phyloP scores from a whole-genome alignment of 2,113 vertebrate genomes.

The Alligator sinensis region DNA sequence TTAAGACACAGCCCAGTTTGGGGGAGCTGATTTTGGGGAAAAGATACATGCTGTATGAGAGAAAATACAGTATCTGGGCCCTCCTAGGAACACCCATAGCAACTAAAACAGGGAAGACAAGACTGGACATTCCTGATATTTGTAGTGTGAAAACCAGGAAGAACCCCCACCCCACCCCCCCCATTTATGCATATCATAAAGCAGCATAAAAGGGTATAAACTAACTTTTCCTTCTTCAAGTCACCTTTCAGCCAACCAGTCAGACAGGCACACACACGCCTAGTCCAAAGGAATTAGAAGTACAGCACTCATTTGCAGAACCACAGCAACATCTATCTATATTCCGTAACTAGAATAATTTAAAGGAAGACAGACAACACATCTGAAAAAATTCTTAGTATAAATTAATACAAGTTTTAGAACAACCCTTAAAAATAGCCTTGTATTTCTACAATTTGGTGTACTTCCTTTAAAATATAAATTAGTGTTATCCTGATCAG shows the following conservation, averaged over 20 bases:
- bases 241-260: neutral
- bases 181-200: neutral
- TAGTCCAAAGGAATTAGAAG: conserved; percentile 41
- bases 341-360: conserved; percentile 17
- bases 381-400: conserved; percentile 21
- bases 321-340: neutral
- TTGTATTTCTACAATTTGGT: conserved; percentile 32
- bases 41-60: too few species aligned
- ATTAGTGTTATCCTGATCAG: conserved; percentile 31
- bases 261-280: conserved; percentile 14
- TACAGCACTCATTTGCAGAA: conserved; percentile 58
- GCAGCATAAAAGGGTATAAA: conserved; percentile 38
- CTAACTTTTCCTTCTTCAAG: conserved; percentile 56
- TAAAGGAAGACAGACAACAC: conserved; percentile 43
- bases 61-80: neutral
- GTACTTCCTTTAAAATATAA: conserved; percentile 24
- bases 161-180: neutral
- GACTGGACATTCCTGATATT: neutral
- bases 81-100: conserved; percentile 8
- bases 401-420: conserved; percentile 31
- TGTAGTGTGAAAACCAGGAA: neutral
- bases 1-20: too few species aligned
- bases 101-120: conserved; percentile 1
- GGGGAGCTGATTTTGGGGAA: too few species aligned
- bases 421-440: conserved; percentile 52